Percentiles rank a stretch among this genome's conserved stretches.
These are phyloP conservation scores for Brachionus sp. DNA, from an alignment of 1,140 invertebrate species.

Conservation along the genomic window DNA sequence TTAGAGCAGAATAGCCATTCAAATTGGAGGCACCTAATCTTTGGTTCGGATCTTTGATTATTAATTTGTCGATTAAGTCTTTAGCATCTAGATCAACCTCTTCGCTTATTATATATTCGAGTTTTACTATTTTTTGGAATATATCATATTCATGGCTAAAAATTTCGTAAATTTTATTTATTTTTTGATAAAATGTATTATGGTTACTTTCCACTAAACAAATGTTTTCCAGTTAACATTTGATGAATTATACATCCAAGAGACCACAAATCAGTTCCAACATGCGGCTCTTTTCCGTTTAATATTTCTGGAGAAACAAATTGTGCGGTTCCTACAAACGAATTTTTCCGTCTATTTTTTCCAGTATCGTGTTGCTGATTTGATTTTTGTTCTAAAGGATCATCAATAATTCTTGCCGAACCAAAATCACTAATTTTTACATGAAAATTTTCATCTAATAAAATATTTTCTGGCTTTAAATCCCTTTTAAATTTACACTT, in stretches of 20 bases:
- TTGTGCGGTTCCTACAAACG: constrained; percentile 97
- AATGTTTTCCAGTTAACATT: constrained; percentile 85
- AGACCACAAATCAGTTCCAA: constrained; percentile 88
- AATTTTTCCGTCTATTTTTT: constrained; percentile 63
- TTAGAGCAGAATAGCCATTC: constrained; percentile 73
- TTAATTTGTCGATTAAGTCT: constrained; percentile 79
- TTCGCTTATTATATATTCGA: constrained; percentile 87
- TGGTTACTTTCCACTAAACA: constrained; percentile 74
- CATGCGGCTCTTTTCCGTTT: constrained; percentile 72
- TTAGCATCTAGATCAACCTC: constrained; percentile 77
- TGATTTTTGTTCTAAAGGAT: constrained; percentile 44
- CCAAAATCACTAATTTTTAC: constrained; percentile 95
- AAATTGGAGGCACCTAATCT: constrained; percentile 72
- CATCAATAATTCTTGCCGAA: constrained; percentile 78
- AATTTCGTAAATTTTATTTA: neutral
- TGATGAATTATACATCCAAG: constrained; percentile 95
- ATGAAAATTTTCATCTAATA: constrained; percentile 87
- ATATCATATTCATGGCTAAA: constrained; percentile 86
- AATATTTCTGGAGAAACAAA: constrained; percentile 95
- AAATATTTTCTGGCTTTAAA: constrained; percentile 66
- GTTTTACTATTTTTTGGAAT: constrained; percentile 87
- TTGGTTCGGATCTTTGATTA: constrained; percentile 72
- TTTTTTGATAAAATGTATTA: constrained; percentile 31
- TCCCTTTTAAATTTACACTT: constrained; percentile 52
- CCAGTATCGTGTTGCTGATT: constrained; percentile 13